phyloP scores from a whole-genome alignment of 2,113 vertebrate species.

The Neodon shergylaensis region DNA sequence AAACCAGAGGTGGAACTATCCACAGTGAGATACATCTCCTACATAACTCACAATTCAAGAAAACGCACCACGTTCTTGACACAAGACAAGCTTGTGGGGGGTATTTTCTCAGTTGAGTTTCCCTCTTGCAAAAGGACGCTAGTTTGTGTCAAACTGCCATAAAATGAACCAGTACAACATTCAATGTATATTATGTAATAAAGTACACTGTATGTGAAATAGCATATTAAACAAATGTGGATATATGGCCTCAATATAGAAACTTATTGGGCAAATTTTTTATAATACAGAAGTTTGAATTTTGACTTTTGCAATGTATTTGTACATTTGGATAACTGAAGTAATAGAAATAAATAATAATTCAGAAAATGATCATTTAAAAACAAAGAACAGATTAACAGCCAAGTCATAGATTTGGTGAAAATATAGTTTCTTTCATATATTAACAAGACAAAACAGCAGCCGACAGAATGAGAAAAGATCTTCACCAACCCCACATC shows the following conservation, averaged over 20 bases:
- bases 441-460: background rate
- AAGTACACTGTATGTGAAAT: background rate
- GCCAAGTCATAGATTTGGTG: background rate
- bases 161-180: background rate
- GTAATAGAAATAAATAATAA: background rate
- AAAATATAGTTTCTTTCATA: background rate
- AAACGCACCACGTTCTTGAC: background rate
- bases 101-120: background rate
- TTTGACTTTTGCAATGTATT: background rate
- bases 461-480: too few relatives aligned
- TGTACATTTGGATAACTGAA: background rate
- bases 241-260: background rate
- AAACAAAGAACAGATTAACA: background rate
- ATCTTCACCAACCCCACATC: too few relatives aligned
- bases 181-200: background rate
- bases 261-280: background rate
- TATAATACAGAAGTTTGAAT: background rate
- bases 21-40: background rate
- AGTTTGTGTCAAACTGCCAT: background rate
- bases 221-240: background rate
- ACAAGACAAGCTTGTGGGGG: background rate
- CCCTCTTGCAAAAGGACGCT: background rate
- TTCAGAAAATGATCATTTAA: background rate
- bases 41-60: background rate
- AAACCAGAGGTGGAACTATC: background rate